These are phyloP conservation scores for Acrocephalus arundinaceus DNA, from an alignment of 2,113 vertebrate species.

Conservation along the genomic window DNA sequence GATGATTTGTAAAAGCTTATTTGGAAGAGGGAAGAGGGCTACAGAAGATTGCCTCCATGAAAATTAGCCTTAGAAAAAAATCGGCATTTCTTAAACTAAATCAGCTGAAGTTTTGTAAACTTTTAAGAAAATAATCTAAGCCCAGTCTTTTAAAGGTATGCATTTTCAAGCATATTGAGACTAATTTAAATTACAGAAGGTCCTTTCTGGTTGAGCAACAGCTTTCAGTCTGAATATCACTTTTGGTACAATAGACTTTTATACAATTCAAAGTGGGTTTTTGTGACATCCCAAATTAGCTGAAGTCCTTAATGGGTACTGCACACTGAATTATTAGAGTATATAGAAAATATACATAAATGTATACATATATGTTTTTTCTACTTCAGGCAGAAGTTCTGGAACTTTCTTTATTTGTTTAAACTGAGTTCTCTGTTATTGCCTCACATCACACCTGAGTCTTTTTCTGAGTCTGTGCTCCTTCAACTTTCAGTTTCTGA, in stretches of 20 bases:
- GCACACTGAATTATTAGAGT: not conserved
- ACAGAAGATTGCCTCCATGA: not conserved
- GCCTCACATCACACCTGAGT: not conserved
- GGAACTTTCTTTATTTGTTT: not conserved
- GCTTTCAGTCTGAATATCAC: not conserved
- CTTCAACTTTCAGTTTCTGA: not conserved
- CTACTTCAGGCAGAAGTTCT: not conserved
- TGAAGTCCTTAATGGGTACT: not conserved
- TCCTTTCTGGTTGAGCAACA: conserved; percentile 7
- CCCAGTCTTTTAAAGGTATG: not conserved
- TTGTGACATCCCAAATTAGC: not conserved
- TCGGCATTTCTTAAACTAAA: not conserved
- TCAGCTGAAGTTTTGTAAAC: not conserved
- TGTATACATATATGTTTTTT: not conserved
- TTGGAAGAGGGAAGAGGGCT: not conserved
- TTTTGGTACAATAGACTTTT: not conserved
- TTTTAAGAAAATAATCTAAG: not conserved
- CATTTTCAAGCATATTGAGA: not conserved
- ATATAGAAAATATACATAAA: not conserved
- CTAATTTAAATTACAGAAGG: conserved; percentile 33
- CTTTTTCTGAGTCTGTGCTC: not conserved
- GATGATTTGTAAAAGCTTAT: not conserved
- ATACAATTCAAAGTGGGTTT: not conserved
- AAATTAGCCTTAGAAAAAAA: conserved; percentile 14
- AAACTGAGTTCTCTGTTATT: not conserved